Evolutionary conservation across 2,888 invertebrate genomes (phyloP).

Genomic region (Schrankia costaestrigalis): DNA sequence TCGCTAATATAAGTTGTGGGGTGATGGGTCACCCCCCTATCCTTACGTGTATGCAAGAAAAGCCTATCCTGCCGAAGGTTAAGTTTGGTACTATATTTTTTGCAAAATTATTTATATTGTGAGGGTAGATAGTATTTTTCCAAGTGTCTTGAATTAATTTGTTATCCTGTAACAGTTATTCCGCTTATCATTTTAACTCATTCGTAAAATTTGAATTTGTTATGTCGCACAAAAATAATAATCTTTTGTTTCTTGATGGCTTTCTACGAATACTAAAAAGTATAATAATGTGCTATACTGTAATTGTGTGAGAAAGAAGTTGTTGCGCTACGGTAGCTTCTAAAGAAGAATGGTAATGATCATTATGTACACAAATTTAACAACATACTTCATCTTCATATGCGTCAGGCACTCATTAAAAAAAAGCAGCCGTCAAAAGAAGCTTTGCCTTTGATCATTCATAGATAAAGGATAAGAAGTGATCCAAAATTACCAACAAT

Average conservation of each 20-base stretch:
- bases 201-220: slow-evolving; percentile 1
- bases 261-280: not conserved
- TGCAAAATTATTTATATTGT: not conserved
- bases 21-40: no score
- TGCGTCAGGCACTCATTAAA: no score
- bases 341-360: not conserved
- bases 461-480: slow-evolving; percentile 3
- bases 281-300: not conserved
- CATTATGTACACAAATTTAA: slow-evolving; percentile 2
- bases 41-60: no score
- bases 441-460: no score
- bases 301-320: no score
- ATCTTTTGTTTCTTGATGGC: not conserved
- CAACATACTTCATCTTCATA: no score
- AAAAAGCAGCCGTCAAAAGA: no score
- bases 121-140: slow-evolving; percentile 1
- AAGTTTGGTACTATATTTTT: no score
- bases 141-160: slow-evolving; percentile 1
- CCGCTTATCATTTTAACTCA: slow-evolving; percentile 1
- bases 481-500: slow-evolving; percentile 3
- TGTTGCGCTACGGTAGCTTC: no score
- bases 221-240: slow-evolving; percentile 1
- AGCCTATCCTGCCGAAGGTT: no score
- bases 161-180: not conserved
- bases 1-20: no score